Evolutionary conservation across 2,113 vertebrate genomes (phyloP).

Genomic region (Petaurus breviceps): DNA sequence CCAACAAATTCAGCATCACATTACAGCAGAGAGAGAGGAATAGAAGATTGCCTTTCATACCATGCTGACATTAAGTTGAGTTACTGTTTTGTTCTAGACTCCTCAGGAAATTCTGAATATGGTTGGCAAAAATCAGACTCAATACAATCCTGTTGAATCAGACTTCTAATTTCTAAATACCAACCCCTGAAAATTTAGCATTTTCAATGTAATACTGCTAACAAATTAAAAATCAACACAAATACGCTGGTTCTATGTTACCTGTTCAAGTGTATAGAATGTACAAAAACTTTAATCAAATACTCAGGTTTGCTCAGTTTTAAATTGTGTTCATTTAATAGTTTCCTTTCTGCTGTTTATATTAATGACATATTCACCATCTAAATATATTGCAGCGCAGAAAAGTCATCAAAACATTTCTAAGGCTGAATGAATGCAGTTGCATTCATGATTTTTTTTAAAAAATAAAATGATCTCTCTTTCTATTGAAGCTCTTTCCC

Average conservation of each 20-base stretch:
- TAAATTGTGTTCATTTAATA: constrained; percentile 98
- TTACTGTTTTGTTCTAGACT: constrained; percentile 65
- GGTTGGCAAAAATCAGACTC: constrained; percentile 61
- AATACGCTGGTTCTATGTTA: constrained; percentile 84
- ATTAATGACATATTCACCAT: constrained; percentile 96
- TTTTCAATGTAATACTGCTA: constrained; percentile 81
- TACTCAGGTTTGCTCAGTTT: constrained; percentile 96
- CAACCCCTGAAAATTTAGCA: constrained; percentile 81
- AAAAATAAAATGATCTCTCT: constrained; percentile 91
- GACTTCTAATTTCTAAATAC: constrained; percentile 80
- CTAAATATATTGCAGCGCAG: constrained; percentile 93
- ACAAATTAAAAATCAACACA: constrained; percentile 89
- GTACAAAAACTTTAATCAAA: constrained; percentile 99
- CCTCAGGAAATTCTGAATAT: constrained; percentile 67
- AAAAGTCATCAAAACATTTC: constrained; percentile 96
- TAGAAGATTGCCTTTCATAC: constrained; percentile 48
- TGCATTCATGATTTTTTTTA: constrained; percentile 89
- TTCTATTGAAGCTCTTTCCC: constrained; percentile 88
- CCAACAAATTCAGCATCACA: constrained; percentile 28
- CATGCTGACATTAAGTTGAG: constrained; percentile 55
- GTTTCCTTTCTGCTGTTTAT: constrained; percentile 97
- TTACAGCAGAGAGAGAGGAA: constrained; percentile 55
- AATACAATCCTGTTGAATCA: constrained; percentile 62
- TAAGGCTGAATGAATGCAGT: constrained; percentile 97
- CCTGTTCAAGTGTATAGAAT: constrained; percentile 92